These are phyloP conservation scores for Pangasius larnaudii DNA, from an alignment of 2,797 vertebrate species.

Conservation along the genomic window DNA sequence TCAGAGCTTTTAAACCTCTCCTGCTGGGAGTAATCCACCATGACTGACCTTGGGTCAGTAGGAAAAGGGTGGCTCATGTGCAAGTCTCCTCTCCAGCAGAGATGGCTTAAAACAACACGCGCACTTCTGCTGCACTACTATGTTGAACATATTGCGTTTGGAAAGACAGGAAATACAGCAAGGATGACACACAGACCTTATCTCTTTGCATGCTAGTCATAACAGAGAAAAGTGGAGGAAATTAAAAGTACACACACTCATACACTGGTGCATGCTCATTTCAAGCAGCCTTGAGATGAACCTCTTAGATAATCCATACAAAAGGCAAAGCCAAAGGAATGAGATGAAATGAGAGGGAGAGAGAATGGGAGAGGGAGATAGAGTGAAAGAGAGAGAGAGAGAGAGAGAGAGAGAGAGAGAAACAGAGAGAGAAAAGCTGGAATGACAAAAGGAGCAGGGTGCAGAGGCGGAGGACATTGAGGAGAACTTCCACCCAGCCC, in stretches of 20 bases:
- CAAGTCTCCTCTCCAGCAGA: slow-evolving; percentile 24
- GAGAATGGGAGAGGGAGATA: not conserved
- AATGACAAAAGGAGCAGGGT: slow-evolving; percentile 51
- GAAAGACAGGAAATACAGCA: slow-evolving; percentile 23
- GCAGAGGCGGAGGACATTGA: slow-evolving; percentile 42
- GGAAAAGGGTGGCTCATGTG: slow-evolving; percentile 31
- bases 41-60: slow-evolving; percentile 44
- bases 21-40: slow-evolving; percentile 44
- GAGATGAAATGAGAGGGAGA: slow-evolving; percentile 23
- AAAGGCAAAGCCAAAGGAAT: slow-evolving; percentile 37
- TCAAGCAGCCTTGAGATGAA: slow-evolving; percentile 41
- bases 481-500: slow-evolving; percentile 59
- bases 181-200: slow-evolving; percentile 21
- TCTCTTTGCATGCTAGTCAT: slow-evolving; percentile 37
- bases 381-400: slow-evolving; percentile 18
- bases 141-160: not conserved
- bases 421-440: slow-evolving; percentile 1
- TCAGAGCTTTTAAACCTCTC: slow-evolving; percentile 41
- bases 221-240: slow-evolving; percentile 39
- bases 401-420: slow-evolving; percentile 4
- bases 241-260: slow-evolving; percentile 29
- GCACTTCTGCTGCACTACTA: not conserved
- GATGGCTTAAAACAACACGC: slow-evolving; percentile 34
- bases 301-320: slow-evolving; percentile 44
- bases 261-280: slow-evolving; percentile 2